Evolutionary conservation across 2,113 vertebrate species (phyloP), one percentile per base, ranked within the genome.

Genomic region (Centropristis striata): DNA sequence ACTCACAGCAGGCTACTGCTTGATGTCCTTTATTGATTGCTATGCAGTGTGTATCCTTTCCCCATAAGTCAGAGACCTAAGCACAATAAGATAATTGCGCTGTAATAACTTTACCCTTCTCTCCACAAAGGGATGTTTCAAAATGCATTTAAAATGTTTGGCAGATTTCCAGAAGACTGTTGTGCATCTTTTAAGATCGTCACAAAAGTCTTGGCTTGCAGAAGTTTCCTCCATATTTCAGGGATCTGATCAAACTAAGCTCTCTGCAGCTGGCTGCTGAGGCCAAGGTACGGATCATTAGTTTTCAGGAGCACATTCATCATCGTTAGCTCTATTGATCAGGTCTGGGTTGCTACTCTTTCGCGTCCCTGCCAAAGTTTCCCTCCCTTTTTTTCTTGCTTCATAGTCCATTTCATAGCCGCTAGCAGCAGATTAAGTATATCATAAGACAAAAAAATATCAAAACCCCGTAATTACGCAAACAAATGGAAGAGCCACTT

Each of bases 301-400:
- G 68, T 36, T 68, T 89, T 76, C 68, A 66, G 86, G 58, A 59
- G 27, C 72, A 37, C 77, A 82, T 92, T 84, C 80, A 67, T 93
- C 87, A 92, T 86, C 9, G 11, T 90, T 91, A 86, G 44, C 59
- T 41, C 1, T 53, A 89, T 89, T 60, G 88, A 92, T 86, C 64
- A 68, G 50, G 57, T 75, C 58, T 80, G 18, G 58, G 68, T 77
- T 28, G 20, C 42, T 16, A 28, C 54, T 80, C 57, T 60, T 59
- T 59, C 42, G 7, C 3, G 0, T 67, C 16, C 14, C 63, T 81
- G 83, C 75, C 78, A 76, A 77, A 70, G 58, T 54, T 67, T 55
- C 55, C 32, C 2, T 61, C 27, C 23, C 41, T 58, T 71, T 64
- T 58, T 71, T 64, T 47, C 64, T 67, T 67, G 6, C 25, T 44